Evolutionary conservation across 2,113 vertebrate genomes (phyloP).

Genomic region (Thomomys bottae): DNA sequence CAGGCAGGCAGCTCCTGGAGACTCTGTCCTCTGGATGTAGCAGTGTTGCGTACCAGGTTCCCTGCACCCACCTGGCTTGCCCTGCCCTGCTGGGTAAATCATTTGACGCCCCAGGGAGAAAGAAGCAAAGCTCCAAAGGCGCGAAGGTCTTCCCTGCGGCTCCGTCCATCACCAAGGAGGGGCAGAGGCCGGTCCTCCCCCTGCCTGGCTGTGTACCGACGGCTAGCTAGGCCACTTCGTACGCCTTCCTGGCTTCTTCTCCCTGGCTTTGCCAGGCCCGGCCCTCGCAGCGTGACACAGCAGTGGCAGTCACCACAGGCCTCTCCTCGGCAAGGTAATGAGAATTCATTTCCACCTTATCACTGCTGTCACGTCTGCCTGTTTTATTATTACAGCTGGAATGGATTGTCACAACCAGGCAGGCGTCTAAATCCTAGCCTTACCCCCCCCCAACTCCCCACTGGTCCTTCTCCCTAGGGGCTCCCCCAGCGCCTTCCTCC

Average conservation of each 20-base stretch:
- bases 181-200: neutral
- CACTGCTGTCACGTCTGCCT: conserved; percentile 59
- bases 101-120: neutral
- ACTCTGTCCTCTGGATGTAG: neutral
- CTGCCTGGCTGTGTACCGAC: neutral
- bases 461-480: neutral
- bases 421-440: conserved; percentile 11
- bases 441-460: too few relatives aligned
- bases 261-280: neutral
- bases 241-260: neutral
- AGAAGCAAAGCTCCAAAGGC: neutral
- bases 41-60: neutral
- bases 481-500: neutral
- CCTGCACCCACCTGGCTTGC: accelerated
- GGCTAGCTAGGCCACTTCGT: neutral
- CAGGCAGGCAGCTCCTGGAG: neutral
- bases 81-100: neutral
- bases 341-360: conserved; percentile 62
- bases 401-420: conserved; percentile 42
- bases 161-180: neutral
- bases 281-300: neutral
- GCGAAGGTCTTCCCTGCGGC: neutral
- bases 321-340: conserved; percentile 50
- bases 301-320: conserved; percentile 49
- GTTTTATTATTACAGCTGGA: conserved; percentile 52